phyloP scores from a whole-genome alignment of 2,797 vertebrate genomes.

The Microctenopoma lineatum region DNA sequence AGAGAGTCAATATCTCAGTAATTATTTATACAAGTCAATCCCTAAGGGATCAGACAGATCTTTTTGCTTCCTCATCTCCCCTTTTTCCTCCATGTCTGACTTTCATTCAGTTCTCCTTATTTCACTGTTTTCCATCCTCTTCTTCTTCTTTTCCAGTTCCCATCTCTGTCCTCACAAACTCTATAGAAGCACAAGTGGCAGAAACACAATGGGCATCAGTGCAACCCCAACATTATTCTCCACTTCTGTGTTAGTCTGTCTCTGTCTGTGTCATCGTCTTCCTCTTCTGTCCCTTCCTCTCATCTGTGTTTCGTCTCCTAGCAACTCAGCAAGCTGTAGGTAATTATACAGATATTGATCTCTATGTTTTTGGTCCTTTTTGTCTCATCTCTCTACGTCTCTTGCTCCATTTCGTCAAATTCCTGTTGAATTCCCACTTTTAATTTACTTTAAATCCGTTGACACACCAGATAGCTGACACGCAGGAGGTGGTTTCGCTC shows the following conservation, averaged over 20 bases:
- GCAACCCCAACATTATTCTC: constrained; percentile 40
- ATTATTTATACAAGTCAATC: constrained; percentile 60
- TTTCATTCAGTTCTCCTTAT: constrained; percentile 2
- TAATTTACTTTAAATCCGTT: constrained; percentile 58
- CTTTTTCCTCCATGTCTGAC: not conserved
- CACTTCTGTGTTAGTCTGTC: constrained; percentile 12
- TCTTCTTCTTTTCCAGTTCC: not conserved
- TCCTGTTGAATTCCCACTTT: constrained; percentile 44
- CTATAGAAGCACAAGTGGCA: constrained; percentile 24
- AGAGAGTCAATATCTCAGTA: constrained; percentile 53
- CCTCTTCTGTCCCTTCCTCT: constrained; percentile 14
- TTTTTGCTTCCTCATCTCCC: not conserved
- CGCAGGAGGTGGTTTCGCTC: not conserved
- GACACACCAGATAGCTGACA: not conserved
- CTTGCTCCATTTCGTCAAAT: constrained; percentile 6
- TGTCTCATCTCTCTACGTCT: not conserved
- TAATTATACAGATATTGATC: constrained; percentile 76
- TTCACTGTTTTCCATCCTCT: not conserved
- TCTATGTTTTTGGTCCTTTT: constrained; percentile 41
- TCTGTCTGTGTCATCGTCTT: constrained; percentile 1
- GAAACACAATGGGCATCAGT: constrained; percentile 34
- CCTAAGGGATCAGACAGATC: constrained; percentile 19
- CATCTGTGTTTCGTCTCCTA: constrained; percentile 64
- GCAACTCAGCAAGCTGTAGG: constrained; percentile 72
- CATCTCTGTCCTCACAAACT: constrained; percentile 1